Evolutionary conservation across 2,888 invertebrate species (phyloP).

Genomic region (Dolomedes plantarius): DNA sequence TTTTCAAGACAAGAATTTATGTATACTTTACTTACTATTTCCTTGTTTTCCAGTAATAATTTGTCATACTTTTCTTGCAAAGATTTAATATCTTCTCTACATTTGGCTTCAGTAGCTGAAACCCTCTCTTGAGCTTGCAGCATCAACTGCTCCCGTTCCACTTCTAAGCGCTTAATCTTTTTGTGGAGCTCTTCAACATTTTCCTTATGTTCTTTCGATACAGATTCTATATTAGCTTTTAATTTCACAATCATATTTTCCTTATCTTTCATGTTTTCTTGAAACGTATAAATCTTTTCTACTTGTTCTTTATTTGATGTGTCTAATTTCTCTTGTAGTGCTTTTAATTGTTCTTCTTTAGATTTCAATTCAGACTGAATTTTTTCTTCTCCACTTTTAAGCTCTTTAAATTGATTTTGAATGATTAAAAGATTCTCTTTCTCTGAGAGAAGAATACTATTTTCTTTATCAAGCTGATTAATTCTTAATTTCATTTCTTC

Average conservation of each 20-base stretch:
- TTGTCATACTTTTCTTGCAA: constrained; percentile 43
- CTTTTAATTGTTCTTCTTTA: constrained; percentile 48
- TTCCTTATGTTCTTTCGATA: constrained; percentile 35
- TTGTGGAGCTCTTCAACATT: constrained; percentile 37
- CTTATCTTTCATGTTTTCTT: constrained; percentile 54
- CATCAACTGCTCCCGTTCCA: constrained; percentile 56
- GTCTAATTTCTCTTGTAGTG: constrained; percentile 38
- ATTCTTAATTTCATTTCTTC: constrained; percentile 46
- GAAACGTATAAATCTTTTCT: constrained; percentile 43
- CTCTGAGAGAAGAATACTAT: constrained; percentile 9
- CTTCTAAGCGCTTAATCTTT: constrained; percentile 44
- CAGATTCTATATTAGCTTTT: constrained; percentile 36
- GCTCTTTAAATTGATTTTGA: constrained; percentile 31
- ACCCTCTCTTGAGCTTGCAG: constrained; percentile 59
- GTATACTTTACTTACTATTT: constrained; percentile 36
- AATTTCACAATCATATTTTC: constrained; percentile 58
- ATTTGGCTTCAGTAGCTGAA: constrained; percentile 54
- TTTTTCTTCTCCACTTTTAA: constrained; percentile 22
- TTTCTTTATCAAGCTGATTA: constrained; percentile 44
- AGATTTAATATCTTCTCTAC: constrained; percentile 50
- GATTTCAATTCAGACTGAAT: constrained; percentile 36
- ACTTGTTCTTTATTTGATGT: constrained; percentile 34
- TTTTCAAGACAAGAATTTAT: no score
- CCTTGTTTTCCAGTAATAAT: constrained; percentile 36
- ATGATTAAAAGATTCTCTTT: constrained; percentile 23